Evolutionary conservation across 1,140 invertebrate genomes (phyloP).

Genomic region (Cardiocondyla obscurior): DNA sequence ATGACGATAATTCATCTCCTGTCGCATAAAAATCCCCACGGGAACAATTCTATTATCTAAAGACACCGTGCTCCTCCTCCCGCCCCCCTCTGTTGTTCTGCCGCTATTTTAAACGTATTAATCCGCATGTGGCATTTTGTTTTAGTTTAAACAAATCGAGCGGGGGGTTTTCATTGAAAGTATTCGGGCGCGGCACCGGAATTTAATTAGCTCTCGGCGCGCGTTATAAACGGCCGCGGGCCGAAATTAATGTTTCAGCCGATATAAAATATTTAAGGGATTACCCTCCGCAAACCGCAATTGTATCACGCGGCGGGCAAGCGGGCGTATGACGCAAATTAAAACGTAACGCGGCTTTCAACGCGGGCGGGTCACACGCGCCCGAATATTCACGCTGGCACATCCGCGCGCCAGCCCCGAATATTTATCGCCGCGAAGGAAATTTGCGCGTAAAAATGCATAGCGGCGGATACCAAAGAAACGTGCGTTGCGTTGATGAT

Average conservation of each 20-base stretch:
- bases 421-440: background rate
- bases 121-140: background rate
- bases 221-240: background rate
- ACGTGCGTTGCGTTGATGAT: constrained; percentile 10
- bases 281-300: background rate
- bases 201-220: constrained; percentile 27
- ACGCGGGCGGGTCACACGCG: background rate
- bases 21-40: background rate
- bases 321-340: constrained; percentile 2
- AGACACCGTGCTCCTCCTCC: too few species aligned
- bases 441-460: constrained; percentile 16
- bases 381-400: constrained; percentile 2
- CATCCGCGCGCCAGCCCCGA: background rate
- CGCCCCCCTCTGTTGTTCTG: background rate
- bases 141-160: constrained; percentile 15
- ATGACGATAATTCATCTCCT: background rate
- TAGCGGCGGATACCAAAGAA: background rate
- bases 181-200: background rate
- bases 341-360: constrained; percentile 20
- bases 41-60: background rate
- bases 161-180: background rate
- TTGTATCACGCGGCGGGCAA: background rate
- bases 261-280: constrained; percentile 46
- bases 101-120: background rate
- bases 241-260: constrained; percentile 26